Evolutionary conservation across 2,113 vertebrate genomes (phyloP).

Genomic region (Solea solea): DNA sequence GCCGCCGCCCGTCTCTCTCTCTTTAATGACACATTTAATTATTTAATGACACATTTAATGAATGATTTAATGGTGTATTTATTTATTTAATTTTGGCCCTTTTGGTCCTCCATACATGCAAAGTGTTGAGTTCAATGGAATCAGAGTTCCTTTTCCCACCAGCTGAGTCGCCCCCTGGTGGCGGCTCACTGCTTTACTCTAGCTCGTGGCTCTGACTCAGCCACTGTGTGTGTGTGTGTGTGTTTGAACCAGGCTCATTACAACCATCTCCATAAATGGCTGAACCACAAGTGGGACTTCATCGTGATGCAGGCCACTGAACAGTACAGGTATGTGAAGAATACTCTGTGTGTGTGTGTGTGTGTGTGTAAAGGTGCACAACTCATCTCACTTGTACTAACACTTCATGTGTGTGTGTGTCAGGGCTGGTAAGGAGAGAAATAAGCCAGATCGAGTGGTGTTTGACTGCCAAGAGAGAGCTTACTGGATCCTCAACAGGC

Average conservation of each 20-base stretch:
- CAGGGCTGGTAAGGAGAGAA: conserved; percentile 89
- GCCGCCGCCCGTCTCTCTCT: too few relatives aligned
- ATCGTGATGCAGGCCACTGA: conserved; percentile 95
- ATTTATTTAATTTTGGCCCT: too few relatives aligned
- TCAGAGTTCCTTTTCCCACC: too few relatives aligned
- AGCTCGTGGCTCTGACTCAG: background rate
- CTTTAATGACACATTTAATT: too few relatives aligned
- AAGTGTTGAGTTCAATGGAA: too few relatives aligned
- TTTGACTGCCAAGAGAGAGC: conserved; percentile 96
- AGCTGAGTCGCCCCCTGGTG: too few relatives aligned
- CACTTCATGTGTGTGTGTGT: conserved; percentile 8
- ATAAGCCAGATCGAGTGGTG: conserved; percentile 89
- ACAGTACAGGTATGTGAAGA: conserved; percentile 88
- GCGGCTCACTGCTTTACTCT: too few relatives aligned
- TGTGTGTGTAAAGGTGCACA: conserved; percentile 72
- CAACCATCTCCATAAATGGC: conserved; percentile 89
- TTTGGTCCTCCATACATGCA: too few relatives aligned
- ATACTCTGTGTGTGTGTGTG: conserved; percentile 5
- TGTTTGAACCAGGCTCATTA: conserved; percentile 88
- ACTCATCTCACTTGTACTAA: background rate
- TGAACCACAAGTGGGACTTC: conserved; percentile 99
- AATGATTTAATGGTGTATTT: too few relatives aligned
- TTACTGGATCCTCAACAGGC: conserved; percentile 92
- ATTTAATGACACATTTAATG: too few relatives aligned
- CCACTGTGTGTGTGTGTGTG: conserved; percentile 2